These are phyloP conservation scores for Lytechinus variegatus DNA, from an alignment of 35 echinoderm and acorn worm genomes.

Conservation along the genomic window DNA sequence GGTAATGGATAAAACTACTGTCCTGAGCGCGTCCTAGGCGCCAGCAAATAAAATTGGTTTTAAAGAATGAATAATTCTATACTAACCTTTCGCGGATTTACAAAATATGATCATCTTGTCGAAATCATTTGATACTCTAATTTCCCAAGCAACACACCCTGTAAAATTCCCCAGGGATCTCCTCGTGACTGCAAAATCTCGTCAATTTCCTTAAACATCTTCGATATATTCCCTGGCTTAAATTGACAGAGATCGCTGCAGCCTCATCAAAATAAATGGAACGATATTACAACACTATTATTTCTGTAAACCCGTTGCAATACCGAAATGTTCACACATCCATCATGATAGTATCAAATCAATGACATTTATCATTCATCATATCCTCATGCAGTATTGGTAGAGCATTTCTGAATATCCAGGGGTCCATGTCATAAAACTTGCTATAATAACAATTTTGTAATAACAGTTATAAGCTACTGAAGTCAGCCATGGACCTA, in stretches of 20 bases:
- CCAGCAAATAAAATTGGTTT: too few species aligned
- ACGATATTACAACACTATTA: not conserved
- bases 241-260: not conserved
- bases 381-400: not conserved
- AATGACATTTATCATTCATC: not conserved
- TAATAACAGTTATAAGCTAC: too few species aligned
- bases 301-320: not conserved
- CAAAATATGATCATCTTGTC: not conserved
- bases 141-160: too few species aligned
- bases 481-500: too few species aligned
- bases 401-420: not conserved
- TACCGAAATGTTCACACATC: not conserved
- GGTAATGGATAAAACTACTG: too few species aligned
- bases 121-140: not conserved
- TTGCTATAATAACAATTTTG: too few species aligned
- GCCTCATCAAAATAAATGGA: not conserved
- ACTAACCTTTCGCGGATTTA: not conserved
- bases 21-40: too few species aligned
- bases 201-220: too few species aligned
- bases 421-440: too few species aligned
- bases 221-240: too few species aligned
- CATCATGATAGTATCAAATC: not conserved
- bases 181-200: too few species aligned
- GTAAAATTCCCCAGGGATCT: too few species aligned
- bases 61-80: not conserved